Percentiles rank a stretch among this genome's conserved stretches.
Evolutionary conservation across 2,797 vertebrate species (phyloP).

Genomic region (Pantherophis vulpinus): DNA sequence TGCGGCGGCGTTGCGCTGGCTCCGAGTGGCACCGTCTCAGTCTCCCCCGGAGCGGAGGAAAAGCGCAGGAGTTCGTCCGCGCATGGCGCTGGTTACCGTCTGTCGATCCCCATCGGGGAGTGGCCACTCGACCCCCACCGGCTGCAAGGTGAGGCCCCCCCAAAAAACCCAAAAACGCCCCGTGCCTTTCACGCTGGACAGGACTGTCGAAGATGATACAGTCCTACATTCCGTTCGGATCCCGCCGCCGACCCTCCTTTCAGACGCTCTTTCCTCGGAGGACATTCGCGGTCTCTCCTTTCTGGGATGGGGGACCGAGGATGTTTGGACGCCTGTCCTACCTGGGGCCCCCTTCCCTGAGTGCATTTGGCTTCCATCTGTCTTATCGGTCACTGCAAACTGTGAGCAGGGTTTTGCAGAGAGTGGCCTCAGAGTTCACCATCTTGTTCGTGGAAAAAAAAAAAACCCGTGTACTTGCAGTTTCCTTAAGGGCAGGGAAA

Average conservation of each 20-base stretch:
- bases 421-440: not conserved
- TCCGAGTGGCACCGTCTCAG: not conserved
- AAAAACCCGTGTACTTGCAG: not conserved
- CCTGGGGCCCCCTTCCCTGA: too few relatives aligned
- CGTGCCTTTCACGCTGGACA: not conserved
- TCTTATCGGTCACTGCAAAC: not conserved
- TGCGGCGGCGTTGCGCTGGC: not conserved
- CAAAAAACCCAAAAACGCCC: not conserved
- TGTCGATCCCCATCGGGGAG: conserved; percentile 64
- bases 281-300: not conserved
- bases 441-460: not conserved
- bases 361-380: not conserved
- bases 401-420: not conserved
- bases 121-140: conserved; percentile 55
- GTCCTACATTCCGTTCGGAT: not conserved
- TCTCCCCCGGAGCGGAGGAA: conserved; percentile 7
- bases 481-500: not conserved
- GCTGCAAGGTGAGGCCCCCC: conserved; percentile 61
- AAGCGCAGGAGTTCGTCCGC: conserved; percentile 13
- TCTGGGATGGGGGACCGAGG: not conserved
- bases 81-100: conserved; percentile 73
- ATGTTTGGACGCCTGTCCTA: not conserved
- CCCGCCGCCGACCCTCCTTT: not conserved
- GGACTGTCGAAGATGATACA: not conserved
- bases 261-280: not conserved